Base-by-base conservation (phyloP, 2,888 invertebrate genomes). In the Parnassius apollo region DNA sequence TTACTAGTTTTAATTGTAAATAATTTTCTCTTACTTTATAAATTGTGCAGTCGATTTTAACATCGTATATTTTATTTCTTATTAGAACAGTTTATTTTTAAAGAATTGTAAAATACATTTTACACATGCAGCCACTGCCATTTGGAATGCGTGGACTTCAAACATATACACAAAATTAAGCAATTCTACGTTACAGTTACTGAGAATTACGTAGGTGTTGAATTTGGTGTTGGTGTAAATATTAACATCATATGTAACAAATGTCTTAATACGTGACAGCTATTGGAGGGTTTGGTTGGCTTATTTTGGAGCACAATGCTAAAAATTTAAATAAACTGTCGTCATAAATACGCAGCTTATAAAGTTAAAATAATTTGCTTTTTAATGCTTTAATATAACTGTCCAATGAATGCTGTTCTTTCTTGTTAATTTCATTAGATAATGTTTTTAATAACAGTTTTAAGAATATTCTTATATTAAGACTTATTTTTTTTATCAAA, bases 251-350 rank as follows among this genome's bases (percentile, higher is more conserved):
- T 12, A 57, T 44, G 57, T 48, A 22, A 52, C 52, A 60, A 57
- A 64, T 57, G 60, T 64, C 64, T 64, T 60, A 64, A 64, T 64
- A 60, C 49, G 60, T n/a, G 52, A 56, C 52, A 56, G 54, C 7
- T 8, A 46, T 48, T 11, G 44, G 58, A 53, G 58, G 49, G 58
- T 62, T 53, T 48, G 45, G 12, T 11, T 44, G 48, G 44, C 62
- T 62, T 48, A 10, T 48, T 58, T 62, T 54, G 62, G 62, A 13
- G 49, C 42, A 13, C 58, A 62, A 58, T 62, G 53, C 58, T 58
- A 49, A 62, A 62, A 57, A 53, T 62, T 48, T 62, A 57, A 62
- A 62, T 57, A 62, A 12, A 42, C 52, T 61, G 61, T 56, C 56
- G 18, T 46, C 57, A 57, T 61, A 61, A 61, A 61, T 61, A 57